These are phyloP conservation scores for Xenus cinereus DNA, from an alignment of 2,113 vertebrate species.

Conservation along the genomic window DNA sequence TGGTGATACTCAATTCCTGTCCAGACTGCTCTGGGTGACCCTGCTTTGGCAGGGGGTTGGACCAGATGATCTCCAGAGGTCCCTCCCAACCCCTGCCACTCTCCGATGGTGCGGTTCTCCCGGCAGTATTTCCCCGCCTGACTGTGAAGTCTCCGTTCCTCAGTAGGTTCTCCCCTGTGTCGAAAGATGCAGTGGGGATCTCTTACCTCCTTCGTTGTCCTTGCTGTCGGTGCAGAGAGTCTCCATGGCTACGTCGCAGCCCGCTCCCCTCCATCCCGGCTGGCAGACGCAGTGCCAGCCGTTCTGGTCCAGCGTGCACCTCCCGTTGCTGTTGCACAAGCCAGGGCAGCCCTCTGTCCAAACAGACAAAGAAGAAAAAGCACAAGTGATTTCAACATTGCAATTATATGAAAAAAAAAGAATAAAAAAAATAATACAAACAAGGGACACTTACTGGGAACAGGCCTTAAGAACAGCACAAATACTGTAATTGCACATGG, in stretches of 20 bases:
- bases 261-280: slow-evolving; percentile 95
- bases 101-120: neutral
- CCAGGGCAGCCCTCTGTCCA: slow-evolving; percentile 95
- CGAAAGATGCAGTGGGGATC: neutral
- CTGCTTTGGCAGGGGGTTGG: neutral
- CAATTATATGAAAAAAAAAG: neutral
- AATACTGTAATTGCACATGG: slow-evolving; percentile 96
- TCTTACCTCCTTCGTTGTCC: slow-evolving; percentile 98
- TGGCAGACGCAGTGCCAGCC: slow-evolving; percentile 99
- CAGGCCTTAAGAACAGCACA: slow-evolving; percentile 90
- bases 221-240: slow-evolving; percentile 95
- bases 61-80: neutral
- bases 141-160: neutral
- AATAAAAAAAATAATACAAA: slow-evolving; percentile 50
- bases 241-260: slow-evolving; percentile 96
- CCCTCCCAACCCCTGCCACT: neutral
- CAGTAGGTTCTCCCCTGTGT: neutral
- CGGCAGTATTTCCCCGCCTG: neutral
- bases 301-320: slow-evolving; percentile 95
- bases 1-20: neutral
- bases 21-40: neutral
- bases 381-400: slow-evolving; percentile 52
- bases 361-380: slow-evolving; percentile 68
- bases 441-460: slow-evolving; percentile 83
- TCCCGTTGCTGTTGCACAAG: slow-evolving; percentile 96